These are phyloP conservation scores for Brenthis daphne DNA, from an alignment of 2,888 invertebrate species.

Conservation along the genomic window DNA sequence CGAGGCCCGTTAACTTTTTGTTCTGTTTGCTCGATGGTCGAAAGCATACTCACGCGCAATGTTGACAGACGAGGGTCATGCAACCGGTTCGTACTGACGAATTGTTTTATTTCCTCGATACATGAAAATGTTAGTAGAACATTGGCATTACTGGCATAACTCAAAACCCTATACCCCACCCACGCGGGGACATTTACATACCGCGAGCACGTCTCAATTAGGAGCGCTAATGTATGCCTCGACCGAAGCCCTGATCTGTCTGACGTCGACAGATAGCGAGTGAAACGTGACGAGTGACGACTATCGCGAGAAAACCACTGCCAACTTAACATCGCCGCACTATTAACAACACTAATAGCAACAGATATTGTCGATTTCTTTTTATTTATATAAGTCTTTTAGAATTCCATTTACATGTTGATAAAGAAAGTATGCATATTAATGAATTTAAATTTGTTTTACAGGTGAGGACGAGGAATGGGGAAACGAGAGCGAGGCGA, in stretches of 20 bases:
- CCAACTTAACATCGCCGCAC: constrained; percentile 66
- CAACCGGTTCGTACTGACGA: constrained; percentile 53
- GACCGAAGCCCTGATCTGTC: constrained; percentile 74
- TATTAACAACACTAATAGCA: constrained; percentile 77
- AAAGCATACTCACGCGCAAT: constrained; percentile 61
- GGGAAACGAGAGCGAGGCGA: constrained; percentile 83
- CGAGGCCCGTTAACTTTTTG: constrained; percentile 78
- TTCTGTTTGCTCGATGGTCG: constrained; percentile 74
- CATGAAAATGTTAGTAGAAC: constrained; percentile 52
- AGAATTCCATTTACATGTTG: constrained; percentile 47
- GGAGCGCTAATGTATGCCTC: constrained; percentile 83
- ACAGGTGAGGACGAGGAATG: constrained; percentile 86
- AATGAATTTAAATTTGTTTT: constrained; percentile 55
- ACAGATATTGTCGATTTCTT: constrained; percentile 59
- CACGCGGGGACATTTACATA: constrained; percentile 81
- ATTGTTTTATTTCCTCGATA: constrained; percentile 52
- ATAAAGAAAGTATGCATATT: constrained; percentile 30
- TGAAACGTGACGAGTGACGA: constrained; percentile 80
- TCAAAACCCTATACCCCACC: constrained; percentile 69
- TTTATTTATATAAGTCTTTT: constrained; percentile 48
- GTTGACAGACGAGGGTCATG: constrained; percentile 69
- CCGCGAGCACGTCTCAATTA: constrained; percentile 81
- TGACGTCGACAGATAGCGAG: constrained; percentile 75
- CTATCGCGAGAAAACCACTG: constrained; percentile 69
- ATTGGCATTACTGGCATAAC: constrained; percentile 67